These are phyloP conservation scores for Eupithecia inturbata DNA, from an alignment of 2,888 invertebrate genomes.

Conservation along the genomic window DNA sequence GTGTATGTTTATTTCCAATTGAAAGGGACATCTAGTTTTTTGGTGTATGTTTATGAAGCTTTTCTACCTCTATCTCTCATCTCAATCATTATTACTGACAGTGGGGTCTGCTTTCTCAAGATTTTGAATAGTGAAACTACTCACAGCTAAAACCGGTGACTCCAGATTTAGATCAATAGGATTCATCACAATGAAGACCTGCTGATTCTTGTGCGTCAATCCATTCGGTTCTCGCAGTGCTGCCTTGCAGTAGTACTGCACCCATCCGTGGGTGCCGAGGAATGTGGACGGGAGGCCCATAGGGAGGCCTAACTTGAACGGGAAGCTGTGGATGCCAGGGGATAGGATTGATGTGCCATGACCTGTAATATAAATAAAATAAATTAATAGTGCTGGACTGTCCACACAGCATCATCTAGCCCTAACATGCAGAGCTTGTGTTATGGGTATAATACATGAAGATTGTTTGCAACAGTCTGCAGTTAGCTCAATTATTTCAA, in stretches of 20 bases:
- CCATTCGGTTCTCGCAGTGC: constrained; percentile 94
- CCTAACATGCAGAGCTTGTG: background rate
- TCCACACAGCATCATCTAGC: background rate
- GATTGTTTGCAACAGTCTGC: too few relatives aligned
- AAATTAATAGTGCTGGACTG: background rate
- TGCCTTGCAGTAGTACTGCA: constrained; percentile 96
- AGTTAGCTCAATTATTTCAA: too few relatives aligned
- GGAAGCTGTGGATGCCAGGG: constrained; percentile 97
- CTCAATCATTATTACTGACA: background rate
- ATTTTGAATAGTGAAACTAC: constrained; percentile 56
- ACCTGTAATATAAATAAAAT: constrained; percentile 74
- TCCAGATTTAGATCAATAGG: constrained; percentile 96
- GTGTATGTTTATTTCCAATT: too few relatives aligned
- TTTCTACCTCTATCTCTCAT: background rate
- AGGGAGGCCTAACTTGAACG: constrained; percentile 95
- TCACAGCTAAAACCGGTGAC: constrained; percentile 93
- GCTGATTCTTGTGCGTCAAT: constrained; percentile 96
- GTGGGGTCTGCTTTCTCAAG: background rate
- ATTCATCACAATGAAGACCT: constrained; percentile 98
- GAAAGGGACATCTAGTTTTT: too few relatives aligned
- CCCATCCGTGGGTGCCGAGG: constrained; percentile 97
- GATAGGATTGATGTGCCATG: constrained; percentile 93
- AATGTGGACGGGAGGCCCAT: constrained; percentile 96
- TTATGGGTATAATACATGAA: too few relatives aligned
- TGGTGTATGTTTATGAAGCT: background rate